Base-by-base conservation (phyloP, 2,113 vertebrate species). In the Gobio gobio region DNA sequence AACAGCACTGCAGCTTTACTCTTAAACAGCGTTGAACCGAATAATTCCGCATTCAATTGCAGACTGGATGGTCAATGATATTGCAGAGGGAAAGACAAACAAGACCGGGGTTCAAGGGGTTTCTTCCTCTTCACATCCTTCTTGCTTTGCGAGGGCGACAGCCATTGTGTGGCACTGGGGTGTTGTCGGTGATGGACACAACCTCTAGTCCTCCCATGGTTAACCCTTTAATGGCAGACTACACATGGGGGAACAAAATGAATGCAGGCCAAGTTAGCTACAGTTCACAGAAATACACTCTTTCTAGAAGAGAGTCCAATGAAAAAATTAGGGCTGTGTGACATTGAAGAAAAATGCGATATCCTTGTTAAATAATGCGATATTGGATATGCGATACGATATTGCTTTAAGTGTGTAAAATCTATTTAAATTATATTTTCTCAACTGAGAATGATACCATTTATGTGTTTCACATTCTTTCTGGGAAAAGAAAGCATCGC, bases 111-210 rank as follows among this genome's bases (percentile, higher is more conserved):
- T 88, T 78, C 61, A 59, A n/a, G 54, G 82, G 82, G 85, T 78
- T 85, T 82, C 33, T 59, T 18, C 10, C 54, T 49, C 64, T 94
- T 96, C 91, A 99, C 4, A 94, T 84, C 85, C 96, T 94, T 75
- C 97, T 94, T 40, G 93, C 96, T 90, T 99, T 99, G 85, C 95
- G 95, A 6, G 98, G 97, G 78, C 97, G 97, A 90, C 98, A 99
- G 87, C 98, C 98, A 0, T 99, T 99, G 96, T 99, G 98, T 0
- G 97, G 98, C 61, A 98, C 91, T 0, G 98, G 98, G 29, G 96
- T 99, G 94, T 96, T 95, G 93, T 99, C 98, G 0, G 96, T 99
- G 94, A 99, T 96, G n/a, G 98, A 99, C 90, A 99, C 95, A 76
- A 99, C 93, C 86, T 98, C 94, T 87, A 99, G 89, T 56, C 97